Conservation (phyloP, 2,888 invertebrate species). For the Tetheella fluctuosa region DNA sequence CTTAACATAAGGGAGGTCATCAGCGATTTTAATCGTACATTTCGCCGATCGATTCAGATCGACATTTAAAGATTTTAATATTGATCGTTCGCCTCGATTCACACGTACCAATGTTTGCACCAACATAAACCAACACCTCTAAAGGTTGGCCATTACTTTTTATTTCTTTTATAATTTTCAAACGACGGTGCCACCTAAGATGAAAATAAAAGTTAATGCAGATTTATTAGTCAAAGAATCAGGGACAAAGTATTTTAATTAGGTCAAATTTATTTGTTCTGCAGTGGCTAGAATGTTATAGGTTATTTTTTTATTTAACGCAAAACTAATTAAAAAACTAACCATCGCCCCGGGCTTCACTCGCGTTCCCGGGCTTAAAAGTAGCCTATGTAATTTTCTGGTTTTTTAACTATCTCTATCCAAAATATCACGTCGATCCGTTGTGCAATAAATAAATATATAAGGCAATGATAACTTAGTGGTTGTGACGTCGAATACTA, state of each 20-base stretch:
- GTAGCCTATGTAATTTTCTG: too few relatives aligned
- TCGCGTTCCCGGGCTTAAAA: too few relatives aligned
- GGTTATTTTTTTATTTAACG: constrained; percentile 4
- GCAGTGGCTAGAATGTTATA: not conserved
- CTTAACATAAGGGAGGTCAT: constrained; percentile 48
- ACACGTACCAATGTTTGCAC: constrained; percentile 22
- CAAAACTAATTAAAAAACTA: constrained; percentile 3
- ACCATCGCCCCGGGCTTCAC: too few relatives aligned
- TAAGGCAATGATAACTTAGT: too few relatives aligned
- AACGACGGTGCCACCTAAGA: constrained; percentile 31
- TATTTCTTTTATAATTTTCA: constrained; percentile 13
- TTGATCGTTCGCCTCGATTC: constrained; percentile 35
- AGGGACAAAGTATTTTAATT: constrained; percentile 38
- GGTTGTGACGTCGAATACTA: too few relatives aligned
- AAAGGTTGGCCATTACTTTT: not conserved
- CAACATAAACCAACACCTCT: constrained; percentile 12
- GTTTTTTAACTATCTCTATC: too few relatives aligned
- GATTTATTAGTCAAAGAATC: constrained; percentile 20
- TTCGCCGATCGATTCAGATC: constrained; percentile 50
- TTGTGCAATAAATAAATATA: too few relatives aligned
- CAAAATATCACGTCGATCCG: too few relatives aligned
- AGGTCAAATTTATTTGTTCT: constrained; percentile 16
- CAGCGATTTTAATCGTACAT: constrained; percentile 56
- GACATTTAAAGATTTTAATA: constrained; percentile 51
- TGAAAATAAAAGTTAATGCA: constrained; percentile 22